Conservation (phyloP, 64 coral and sea anemone species). For the Stylophora pistillata region DNA sequence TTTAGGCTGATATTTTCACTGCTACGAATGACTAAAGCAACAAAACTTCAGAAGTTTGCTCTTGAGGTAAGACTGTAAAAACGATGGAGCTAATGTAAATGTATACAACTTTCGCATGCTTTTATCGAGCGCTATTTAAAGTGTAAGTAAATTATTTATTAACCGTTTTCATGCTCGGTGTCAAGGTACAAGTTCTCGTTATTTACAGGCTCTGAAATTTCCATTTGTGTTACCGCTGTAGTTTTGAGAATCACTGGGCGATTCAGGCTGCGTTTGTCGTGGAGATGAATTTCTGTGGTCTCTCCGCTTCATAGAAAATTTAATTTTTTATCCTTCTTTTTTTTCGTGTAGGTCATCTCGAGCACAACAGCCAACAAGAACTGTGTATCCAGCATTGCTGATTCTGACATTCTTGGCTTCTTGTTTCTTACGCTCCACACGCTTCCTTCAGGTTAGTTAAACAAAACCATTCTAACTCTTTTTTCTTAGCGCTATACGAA, state of each 20-base stretch:
- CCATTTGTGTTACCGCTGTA: too few species aligned
- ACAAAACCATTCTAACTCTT: not conserved
- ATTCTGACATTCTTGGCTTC: constrained; percentile 85
- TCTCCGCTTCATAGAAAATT: not conserved
- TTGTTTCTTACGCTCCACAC: constrained; percentile 89
- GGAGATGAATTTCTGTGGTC: not conserved
- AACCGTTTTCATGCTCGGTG: too few species aligned
- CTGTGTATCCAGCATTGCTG: constrained; percentile 90
- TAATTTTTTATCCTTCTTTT: not conserved
- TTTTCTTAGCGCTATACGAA: too few species aligned
- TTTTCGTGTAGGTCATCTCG: constrained; percentile 76
- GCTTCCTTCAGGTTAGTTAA: constrained; percentile 78
- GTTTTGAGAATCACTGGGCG: too few species aligned
- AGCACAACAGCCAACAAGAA: constrained; percentile 91
- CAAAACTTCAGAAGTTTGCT: constrained; percentile 82
- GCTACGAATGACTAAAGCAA: constrained; percentile 84
- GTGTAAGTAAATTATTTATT: too few species aligned
- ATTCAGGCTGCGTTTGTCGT: not conserved
- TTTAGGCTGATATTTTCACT: constrained; percentile 92
- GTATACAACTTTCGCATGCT: too few species aligned
- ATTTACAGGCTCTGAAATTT: too few species aligned
- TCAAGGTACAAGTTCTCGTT: too few species aligned
- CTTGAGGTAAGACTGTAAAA: constrained; percentile 70
- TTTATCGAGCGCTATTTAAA: too few species aligned
- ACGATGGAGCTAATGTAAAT: too few species aligned